Evolutionary conservation across 2,888 invertebrate genomes (phyloP).

Genomic region (Catocala sponsa): DNA sequence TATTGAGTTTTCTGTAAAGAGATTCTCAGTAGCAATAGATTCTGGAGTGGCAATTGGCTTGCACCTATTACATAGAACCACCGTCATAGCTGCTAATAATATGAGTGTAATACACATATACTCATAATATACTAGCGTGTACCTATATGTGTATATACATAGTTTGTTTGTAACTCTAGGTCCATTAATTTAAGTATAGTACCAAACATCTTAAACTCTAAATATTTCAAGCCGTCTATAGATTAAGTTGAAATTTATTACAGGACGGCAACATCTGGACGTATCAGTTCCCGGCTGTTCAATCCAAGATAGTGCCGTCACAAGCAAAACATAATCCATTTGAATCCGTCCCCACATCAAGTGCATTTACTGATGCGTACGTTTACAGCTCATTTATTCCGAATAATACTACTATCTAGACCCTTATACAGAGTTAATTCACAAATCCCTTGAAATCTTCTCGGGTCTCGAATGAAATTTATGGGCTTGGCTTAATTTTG

Average conservation of each 20-base stretch:
- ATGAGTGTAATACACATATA: no score
- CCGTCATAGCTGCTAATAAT: no score
- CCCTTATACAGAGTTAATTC: slow-evolving; percentile 59
- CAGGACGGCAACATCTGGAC: background rate
- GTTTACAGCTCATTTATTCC: slow-evolving; percentile 65
- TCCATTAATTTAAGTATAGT: no score
- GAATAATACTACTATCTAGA: slow-evolving; percentile 55
- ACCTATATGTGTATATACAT: no score
- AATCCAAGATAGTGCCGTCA: slow-evolving; percentile 4
- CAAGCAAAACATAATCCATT: slow-evolving; percentile 29
- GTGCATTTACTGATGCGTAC: slow-evolving; percentile 54
- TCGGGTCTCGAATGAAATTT: slow-evolving; percentile 68
- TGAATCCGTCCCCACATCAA: slow-evolving; percentile 33
- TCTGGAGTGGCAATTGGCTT: no score
- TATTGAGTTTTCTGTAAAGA: no score
- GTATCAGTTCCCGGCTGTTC: background rate
- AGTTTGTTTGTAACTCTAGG: no score
- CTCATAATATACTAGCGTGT: no score
- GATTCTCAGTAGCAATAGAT: no score
- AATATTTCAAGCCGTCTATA: no score
- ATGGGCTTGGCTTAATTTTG: slow-evolving; percentile 57
- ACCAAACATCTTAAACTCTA: no score
- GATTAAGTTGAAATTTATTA: background rate
- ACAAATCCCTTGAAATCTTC: slow-evolving; percentile 65
- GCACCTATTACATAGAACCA: no score